Conservation (phyloP, 2,113 vertebrate species). For the Charina bottae region DNA sequence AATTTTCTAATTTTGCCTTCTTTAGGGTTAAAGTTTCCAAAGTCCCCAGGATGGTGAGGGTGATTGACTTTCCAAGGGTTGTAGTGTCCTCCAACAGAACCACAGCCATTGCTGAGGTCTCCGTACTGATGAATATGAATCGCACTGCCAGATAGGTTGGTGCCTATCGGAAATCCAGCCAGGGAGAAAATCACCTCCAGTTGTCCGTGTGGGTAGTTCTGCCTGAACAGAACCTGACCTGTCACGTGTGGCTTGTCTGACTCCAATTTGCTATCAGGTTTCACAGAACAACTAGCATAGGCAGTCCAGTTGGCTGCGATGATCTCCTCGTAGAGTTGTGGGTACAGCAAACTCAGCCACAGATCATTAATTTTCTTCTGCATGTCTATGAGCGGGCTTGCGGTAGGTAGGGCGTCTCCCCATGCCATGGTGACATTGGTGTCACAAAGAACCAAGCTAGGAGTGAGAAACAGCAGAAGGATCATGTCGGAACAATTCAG, state of each 20-base stretch:
- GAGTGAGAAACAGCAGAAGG: conserved; percentile 53
- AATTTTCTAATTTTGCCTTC: conserved; percentile 76
- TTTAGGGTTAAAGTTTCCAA: conserved; percentile 85
- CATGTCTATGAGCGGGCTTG: conserved; percentile 41
- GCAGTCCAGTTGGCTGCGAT: conserved; percentile 50
- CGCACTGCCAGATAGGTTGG: conserved; percentile 69
- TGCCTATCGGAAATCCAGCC: conserved; percentile 75
- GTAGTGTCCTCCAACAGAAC: conserved; percentile 86
- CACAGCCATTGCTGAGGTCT: conserved; percentile 84
- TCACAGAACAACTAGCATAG: conserved; percentile 80
- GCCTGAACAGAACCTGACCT: conserved; percentile 83
- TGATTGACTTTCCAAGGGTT: conserved; percentile 82
- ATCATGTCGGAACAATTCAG: conserved; percentile 51
- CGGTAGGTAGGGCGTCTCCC: neutral
- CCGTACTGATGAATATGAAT: conserved; percentile 92
- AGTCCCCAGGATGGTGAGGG: conserved; percentile 91
- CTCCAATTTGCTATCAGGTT: conserved; percentile 76
- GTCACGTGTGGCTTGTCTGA: conserved; percentile 75
- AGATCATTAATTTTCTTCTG: conserved; percentile 70
- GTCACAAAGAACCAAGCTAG: conserved; percentile 41
- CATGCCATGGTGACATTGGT: neutral
- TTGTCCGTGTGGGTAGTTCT: conserved; percentile 69
- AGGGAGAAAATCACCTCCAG: conserved; percentile 79
- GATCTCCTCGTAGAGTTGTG: neutral
- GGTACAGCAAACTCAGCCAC: conserved; percentile 59